Base-by-base conservation (phyloP, 2,113 vertebrate species). In the Dasyornis broadbenti region DNA sequence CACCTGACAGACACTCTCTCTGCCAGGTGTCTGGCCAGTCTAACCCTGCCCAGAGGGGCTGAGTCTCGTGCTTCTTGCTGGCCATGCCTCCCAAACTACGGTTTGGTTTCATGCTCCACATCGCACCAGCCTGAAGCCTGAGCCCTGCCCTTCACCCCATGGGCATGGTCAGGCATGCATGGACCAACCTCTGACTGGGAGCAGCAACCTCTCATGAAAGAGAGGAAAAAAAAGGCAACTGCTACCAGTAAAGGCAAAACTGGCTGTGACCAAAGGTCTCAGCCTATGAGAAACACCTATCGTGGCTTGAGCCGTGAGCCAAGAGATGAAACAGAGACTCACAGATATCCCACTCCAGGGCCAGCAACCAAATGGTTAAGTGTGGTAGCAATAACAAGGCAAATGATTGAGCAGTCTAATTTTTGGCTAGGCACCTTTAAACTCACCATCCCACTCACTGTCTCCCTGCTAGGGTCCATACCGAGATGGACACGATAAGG, bases 1-100 rank as follows among this genome's bases (percentile, higher is more conserved):
- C 92, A 96, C 73, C 96, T 94, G 90, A 91, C 76, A 95, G 96
- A 92, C 88, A 77, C 27, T 60, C 11, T 88, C 68, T 12, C 19
- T 66, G 89, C 86, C 96, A 97, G 94, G 68, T 89, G 94, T 82
- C 93, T 89, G 83, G 86, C 76, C 81, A 84, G 91, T 86, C 83
- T 63, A 94, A 91, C 89, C 61, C 80, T 92, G 89, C 94, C 96
- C 23, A 33, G 91, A 95, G 93, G 96, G 89, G 73, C 65, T 53
- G 81, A 92, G 86, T 94, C 86, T 95, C 12, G 18, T 24, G 61
- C 53, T 89, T 60, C 56, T 91, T 3, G 12, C 77, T 85, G 86
- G 75, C 81, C 91, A 35, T 53, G 57, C 52, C n/a, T 69, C 28
- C 60, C 49, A 26, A 22, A 8, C 37, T 75, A 24, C 3, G 3